phyloP scores from a whole-genome alignment of 2,888 invertebrate species.

The Opisthograptis luteolata region DNA sequence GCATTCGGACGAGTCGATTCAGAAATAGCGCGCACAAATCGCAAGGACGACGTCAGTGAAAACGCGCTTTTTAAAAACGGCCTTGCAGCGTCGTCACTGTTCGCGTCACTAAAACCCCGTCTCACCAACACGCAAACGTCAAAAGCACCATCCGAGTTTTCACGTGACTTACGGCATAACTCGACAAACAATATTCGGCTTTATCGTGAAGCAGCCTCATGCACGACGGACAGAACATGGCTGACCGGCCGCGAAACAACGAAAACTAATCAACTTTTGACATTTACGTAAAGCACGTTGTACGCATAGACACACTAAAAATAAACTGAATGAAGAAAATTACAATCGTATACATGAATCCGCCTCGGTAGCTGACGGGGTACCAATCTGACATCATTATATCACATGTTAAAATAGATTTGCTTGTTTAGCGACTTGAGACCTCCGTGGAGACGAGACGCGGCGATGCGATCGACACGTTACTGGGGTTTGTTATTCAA shows the following conservation, averaged over 20 bases:
- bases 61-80: constrained; percentile 34
- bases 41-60: constrained; percentile 39
- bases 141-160: constrained; percentile 57
- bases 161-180: constrained; percentile 76
- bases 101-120: constrained; percentile 63
- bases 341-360: constrained; percentile 81
- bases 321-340: constrained; percentile 78
- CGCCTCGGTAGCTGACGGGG: constrained; percentile 69
- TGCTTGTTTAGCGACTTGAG: constrained; percentile 72
- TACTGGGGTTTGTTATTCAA: constrained; percentile 70
- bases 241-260: constrained; percentile 47
- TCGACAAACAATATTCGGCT: constrained; percentile 70
- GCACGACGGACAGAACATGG: constrained; percentile 70
- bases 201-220: constrained; percentile 72
- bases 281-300: constrained; percentile 80
- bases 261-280: constrained; percentile 69
- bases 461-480: constrained; percentile 62
- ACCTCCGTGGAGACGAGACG: constrained; percentile 54
- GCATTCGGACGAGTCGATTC: constrained; percentile 34
- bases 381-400: constrained; percentile 79
- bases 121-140: constrained; percentile 69
- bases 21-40: constrained; percentile 41
- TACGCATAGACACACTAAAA: constrained; percentile 74
- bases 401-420: constrained; percentile 79
- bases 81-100: constrained; percentile 50